Evolutionary conservation across 2,888 invertebrate species (phyloP).

Genomic region (Pyrocoelia pectoralis): DNA sequence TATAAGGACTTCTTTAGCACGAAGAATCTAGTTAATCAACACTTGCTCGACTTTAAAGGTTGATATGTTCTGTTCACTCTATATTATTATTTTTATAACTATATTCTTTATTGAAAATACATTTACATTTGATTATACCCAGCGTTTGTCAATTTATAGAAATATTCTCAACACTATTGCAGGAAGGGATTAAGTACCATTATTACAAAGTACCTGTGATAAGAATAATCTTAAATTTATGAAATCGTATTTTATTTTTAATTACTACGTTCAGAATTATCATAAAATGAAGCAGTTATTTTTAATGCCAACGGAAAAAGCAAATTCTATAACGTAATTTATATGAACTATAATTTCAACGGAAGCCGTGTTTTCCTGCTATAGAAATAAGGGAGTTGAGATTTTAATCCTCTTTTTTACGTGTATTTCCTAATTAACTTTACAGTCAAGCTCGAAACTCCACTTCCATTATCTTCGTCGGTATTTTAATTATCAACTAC

Average conservation of each 20-base stretch:
- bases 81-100: too few species aligned
- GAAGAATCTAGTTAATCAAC: too few species aligned
- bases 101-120: too few species aligned
- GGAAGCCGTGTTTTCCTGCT: conserved; percentile 34
- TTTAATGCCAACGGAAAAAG: conserved; percentile 26
- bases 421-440: conserved; percentile 39
- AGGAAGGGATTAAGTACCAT: too few species aligned
- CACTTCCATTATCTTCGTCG: conserved; percentile 36
- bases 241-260: conserved; percentile 32
- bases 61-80: too few species aligned
- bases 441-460: conserved; percentile 35
- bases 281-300: conserved; percentile 35
- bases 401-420: conserved; percentile 38
- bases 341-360: conserved; percentile 37
- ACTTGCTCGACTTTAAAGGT: too few species aligned
- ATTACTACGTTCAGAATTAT: conserved; percentile 31
- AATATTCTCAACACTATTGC: too few species aligned
- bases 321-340: conserved; percentile 38
- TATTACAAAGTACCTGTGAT: conserved; percentile 22
- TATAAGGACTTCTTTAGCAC: too few species aligned
- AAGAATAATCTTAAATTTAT: conserved; percentile 6
- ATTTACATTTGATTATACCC: too few species aligned
- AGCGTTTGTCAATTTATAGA: too few species aligned
- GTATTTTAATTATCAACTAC: conserved; percentile 36
- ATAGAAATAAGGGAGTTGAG: conserved; percentile 36